Evolutionary conservation across 2,797 vertebrate species (phyloP), one percentile per base, ranked within the genome.

Genomic region (Distichodus sexfasciatus): DNA sequence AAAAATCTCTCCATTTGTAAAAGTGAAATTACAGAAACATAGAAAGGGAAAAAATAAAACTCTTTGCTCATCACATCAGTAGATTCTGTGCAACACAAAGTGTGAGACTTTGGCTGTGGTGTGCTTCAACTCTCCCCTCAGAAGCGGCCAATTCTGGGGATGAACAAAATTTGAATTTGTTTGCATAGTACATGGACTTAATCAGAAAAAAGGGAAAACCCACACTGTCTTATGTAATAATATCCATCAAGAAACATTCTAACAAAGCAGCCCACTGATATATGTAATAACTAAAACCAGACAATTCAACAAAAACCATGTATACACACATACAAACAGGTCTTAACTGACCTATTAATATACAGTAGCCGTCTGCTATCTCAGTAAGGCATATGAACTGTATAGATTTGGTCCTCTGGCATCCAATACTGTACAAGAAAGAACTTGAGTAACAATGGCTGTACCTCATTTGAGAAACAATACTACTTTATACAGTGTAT

Each of bases 321-420:
- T 60, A 51, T 26, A 60, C 55, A 60, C 24, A 50, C 43, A 26
- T 35, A 66, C 62, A 66, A 59, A 66, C 14, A 58, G 44, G 61
- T 4, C 61, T 35, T 3, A 29, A 28, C 24, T 43, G 54, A 65
- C 44, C 21, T 46, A 36, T 44, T 55, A 23, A 51, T 58, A 47
- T 62, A 62, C 69, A 54, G 62, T 69, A 72, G 60, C 40, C n/a
- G 31, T 69, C 38, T 50, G 60, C 29, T 36, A 24, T 31, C 61
- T 55, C 41, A 51, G 44, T 53, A 44, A 61, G 48, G 36, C 54
- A n/a, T 47, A 24, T 26, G 5, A 53, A 36, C 53, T 29, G n/a
- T n/a, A 36, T 17, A 26, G 6, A 53, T 59, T 70, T 64, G 70
- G 66, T 66, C 73, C 58, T 40, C 28, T 51, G 64, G 48, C 46